These are phyloP conservation scores for Valencia hispanica DNA, from an alignment of 2,797 vertebrate species.

Conservation along the genomic window DNA sequence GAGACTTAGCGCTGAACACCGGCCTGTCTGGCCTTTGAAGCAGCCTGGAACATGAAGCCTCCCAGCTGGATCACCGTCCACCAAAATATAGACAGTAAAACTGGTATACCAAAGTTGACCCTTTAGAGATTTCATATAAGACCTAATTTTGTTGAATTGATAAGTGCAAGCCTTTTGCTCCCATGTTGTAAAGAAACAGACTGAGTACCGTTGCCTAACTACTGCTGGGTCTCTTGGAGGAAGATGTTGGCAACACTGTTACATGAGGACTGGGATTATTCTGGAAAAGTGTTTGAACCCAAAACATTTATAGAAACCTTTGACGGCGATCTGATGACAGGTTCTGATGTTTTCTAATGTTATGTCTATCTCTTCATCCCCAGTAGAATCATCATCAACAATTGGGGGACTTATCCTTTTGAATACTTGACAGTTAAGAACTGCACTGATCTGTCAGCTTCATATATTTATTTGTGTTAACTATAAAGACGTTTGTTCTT, in stretches of 20 bases:
- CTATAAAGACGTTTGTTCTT: not conserved
- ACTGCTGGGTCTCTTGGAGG: not conserved
- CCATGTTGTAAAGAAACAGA: not conserved
- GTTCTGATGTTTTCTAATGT: conserved; percentile 4
- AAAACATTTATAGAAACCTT: not conserved
- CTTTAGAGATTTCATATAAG: conserved; percentile 12
- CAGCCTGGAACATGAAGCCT: conserved; percentile 6
- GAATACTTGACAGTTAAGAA: not conserved
- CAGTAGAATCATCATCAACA: not conserved
- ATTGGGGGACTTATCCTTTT: not conserved
- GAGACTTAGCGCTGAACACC: not conserved
- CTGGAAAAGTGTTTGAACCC: conserved; percentile 3
- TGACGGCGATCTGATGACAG: not conserved
- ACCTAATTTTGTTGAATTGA: conserved; percentile 3
- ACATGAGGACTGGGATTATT: not conserved
- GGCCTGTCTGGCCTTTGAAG: not conserved
- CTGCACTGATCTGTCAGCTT: conserved; percentile 4
- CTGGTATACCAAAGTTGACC: conserved; percentile 43
- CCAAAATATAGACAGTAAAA: not conserved
- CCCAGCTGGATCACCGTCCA: not conserved
- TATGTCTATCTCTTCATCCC: conserved; percentile 1
- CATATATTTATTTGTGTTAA: conserved; percentile 6
- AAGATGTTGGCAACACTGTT: not conserved
- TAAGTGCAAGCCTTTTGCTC: not conserved
- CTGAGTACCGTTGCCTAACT: not conserved